These are phyloP conservation scores for Yponomeuta plumbellus DNA, from an alignment of 2,888 invertebrate species.

Conservation along the genomic window DNA sequence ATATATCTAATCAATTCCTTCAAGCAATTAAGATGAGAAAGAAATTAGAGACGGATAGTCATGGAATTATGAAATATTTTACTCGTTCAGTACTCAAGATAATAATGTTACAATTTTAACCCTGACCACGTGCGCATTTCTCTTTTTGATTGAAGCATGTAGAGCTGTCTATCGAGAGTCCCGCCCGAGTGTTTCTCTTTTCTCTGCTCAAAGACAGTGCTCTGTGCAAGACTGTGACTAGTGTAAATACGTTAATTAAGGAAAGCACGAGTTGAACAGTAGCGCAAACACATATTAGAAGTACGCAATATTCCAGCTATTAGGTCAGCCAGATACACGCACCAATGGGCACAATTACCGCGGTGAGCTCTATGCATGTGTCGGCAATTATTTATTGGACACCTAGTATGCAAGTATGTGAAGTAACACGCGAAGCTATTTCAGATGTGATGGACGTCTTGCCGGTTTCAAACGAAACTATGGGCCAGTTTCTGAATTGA, in stretches of 20 bases:
- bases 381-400: conserved; percentile 35
- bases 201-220: background rate
- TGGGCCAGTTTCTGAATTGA: no score
- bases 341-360: conserved; percentile 29
- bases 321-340: conserved; percentile 49
- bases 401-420: conserved; percentile 19
- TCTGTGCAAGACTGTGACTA: background rate
- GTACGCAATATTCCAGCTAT: conserved; percentile 38
- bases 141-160: background rate
- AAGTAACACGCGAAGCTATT: conserved; percentile 21
- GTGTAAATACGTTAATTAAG: background rate
- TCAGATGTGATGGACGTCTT: background rate
- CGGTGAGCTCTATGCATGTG: conserved; percentile 2
- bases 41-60: no score
- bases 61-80: no score
- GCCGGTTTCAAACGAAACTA: no score
- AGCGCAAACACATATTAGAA: conserved; percentile 26
- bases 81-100: no score
- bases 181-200: background rate
- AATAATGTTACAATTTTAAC: background rate
- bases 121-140: background rate
- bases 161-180: background rate
- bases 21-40: no score
- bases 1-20: no score
- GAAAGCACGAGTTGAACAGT: conserved; percentile 18